Conservation (phyloP, 53 echinoderm and acorn worm genomes). For the Crossaster papposus region DNA sequence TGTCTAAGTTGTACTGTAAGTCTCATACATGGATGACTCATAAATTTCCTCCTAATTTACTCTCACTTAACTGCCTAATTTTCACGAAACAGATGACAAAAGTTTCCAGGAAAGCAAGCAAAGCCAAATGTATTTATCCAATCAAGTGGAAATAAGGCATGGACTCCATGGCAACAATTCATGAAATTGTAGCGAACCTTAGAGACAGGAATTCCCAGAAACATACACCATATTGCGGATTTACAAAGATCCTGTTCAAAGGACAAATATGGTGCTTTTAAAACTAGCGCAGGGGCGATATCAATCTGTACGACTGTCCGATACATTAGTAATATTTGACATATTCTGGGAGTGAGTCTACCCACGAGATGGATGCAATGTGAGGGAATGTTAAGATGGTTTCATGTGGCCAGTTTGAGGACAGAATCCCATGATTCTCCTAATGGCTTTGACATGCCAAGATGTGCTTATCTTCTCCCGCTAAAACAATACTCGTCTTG, state of each 20-base stretch:
- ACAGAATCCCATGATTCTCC: neutral
- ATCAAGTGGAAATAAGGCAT: neutral
- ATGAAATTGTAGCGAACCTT: neutral
- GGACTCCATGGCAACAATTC: too few relatives aligned
- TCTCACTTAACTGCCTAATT: neutral
- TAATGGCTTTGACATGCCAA: neutral
- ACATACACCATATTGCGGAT: neutral
- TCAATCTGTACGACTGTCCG: neutral
- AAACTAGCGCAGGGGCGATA: neutral
- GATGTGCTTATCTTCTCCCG: neutral
- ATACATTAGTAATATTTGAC: constrained; percentile 9
- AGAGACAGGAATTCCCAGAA: neutral
- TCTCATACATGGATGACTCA: neutral
- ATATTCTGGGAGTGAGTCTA: constrained; percentile 4
- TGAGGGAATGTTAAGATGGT: neutral
- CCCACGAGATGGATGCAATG: neutral
- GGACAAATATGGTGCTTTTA: neutral
- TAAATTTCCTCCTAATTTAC: neutral
- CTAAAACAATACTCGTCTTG: neutral
- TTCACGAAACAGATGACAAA: neutral
- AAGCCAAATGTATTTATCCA: neutral
- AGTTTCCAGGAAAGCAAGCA: neutral
- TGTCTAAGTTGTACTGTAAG: too few relatives aligned
- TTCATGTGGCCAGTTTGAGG: neutral
- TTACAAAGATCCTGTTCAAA: neutral